Evolutionary conservation across 2,797 vertebrate species (phyloP), one percentile per base, ranked within the genome.

Genomic region (Phyllotis vaccarum): DNA sequence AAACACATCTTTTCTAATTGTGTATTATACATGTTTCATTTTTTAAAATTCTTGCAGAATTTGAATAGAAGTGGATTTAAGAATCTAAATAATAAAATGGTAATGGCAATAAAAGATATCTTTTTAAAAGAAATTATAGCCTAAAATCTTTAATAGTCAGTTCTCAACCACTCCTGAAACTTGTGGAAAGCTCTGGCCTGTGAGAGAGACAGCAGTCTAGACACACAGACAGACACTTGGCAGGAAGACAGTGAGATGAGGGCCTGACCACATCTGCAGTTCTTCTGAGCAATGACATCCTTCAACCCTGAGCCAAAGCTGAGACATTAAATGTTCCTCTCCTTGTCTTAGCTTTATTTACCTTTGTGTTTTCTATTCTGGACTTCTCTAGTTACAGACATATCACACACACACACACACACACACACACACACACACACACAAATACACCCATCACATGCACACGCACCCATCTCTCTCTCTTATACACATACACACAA

Each of bases 281-380:
- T 62, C 66, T 70, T 62, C 62, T 60, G 46, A 72, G 40, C 16
- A n/a, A 62, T 3, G 5, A 49, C 29, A 10, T 70, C 60, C 49
- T 86, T 85, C 54, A 10, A 11, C 49, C 34, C 24, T 66, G 21
- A 24, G 94, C 82, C 64, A 11, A 40, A 93, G 54, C 87, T 72
- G 60, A 49, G 31, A 24, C 10, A 0, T 74, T 22, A 81, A 66
- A 64, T 31, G 24, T 31, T 80, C 81, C 34, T 94, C 75, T 90
- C 46, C 13, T 89, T 79, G 17, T 60, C 54, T 96, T 90, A 62
- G 52, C 68, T 94, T 86, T 95, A 49, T 85, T 93, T 83, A 43
- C 62, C 37, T 95, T 92, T 58, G 29, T 82, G 64, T 72, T 87
- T 94, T 92, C 80, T 72, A 58, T 87, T 66, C 76, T 76, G 68